These are phyloP conservation scores for Darevskia mixta DNA, from an alignment of 2,797 vertebrate genomes.

Conservation along the genomic window DNA sequence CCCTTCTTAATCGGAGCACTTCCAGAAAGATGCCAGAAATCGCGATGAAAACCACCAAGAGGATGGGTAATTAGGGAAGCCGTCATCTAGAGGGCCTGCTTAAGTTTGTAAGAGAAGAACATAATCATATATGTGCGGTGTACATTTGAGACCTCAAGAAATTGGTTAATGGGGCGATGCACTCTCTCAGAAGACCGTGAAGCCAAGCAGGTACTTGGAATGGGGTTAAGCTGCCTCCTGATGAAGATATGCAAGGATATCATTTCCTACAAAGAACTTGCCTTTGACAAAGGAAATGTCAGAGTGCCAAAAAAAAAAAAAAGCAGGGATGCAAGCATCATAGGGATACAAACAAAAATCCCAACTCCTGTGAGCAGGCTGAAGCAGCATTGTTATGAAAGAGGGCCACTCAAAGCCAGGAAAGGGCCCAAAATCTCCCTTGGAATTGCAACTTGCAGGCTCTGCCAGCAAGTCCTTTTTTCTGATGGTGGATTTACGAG, in stretches of 20 bases:
- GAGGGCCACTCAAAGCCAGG: not conserved
- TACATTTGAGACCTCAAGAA: not conserved
- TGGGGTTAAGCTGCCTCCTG: rapidly evolving
- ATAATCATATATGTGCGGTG: no score
- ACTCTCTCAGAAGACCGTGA: not conserved
- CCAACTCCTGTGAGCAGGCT: rapidly evolving
- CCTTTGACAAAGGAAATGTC: not conserved
- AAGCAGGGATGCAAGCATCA: not conserved
- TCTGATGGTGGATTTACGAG: not conserved
- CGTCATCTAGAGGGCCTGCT: not conserved
- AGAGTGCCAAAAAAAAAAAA: not conserved
- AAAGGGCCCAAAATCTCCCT: not conserved
- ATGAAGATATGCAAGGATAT: not conserved
- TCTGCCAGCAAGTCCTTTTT: not conserved
- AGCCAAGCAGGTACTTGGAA: not conserved
- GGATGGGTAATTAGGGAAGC: not conserved
- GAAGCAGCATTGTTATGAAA: not conserved
- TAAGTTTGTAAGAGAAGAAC: not conserved
- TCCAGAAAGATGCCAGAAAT: not conserved
- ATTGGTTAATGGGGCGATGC: no score
- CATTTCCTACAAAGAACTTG: not conserved
- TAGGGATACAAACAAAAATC: not conserved
- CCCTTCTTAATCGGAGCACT: no score
- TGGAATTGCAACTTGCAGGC: no score
- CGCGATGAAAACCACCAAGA: not conserved